These are phyloP conservation scores for Akabosia matsudoensis DNA, from an alignment of 1,140 invertebrate genomes.

Conservation along the genomic window DNA sequence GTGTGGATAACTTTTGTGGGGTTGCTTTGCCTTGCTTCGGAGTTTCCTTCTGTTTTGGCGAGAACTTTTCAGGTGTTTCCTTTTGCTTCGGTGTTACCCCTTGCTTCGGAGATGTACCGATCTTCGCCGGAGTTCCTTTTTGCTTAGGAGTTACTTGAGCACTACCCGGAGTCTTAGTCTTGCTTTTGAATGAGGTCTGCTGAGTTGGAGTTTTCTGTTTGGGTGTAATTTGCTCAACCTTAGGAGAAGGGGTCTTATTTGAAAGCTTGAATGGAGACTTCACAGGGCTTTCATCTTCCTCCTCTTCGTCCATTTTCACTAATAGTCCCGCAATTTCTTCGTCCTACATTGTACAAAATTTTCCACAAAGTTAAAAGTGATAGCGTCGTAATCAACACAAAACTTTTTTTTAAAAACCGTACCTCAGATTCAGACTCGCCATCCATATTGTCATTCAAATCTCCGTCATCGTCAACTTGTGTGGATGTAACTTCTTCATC, in stretches of 20 bases:
- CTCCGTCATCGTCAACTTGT: neutral
- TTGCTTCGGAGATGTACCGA: neutral
- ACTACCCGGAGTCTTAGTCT: neutral
- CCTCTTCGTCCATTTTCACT: neutral
- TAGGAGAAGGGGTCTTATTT: neutral
- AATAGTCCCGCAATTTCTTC: no score
- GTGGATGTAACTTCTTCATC: neutral
- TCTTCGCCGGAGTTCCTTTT: neutral
- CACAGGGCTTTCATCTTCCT: neutral
- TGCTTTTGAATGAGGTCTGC: neutral
- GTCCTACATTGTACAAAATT: no score
- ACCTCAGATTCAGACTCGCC: no score
- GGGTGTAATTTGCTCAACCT: neutral
- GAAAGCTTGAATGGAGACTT: neutral
- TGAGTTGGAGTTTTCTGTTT: neutral
- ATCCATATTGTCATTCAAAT: neutral
- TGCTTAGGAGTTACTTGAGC: neutral
- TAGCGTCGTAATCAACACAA: no score
- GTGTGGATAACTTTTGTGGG: neutral
- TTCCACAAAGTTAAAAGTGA: no score
- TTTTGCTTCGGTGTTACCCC: neutral
- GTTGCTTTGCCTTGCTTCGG: neutral
- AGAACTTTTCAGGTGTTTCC: neutral
- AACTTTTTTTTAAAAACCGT: no score
- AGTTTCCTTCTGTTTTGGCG: conserved; percentile 12